Evolutionary conservation across 2,113 vertebrate species (phyloP).

Genomic region (Pampusana beccarii): DNA sequence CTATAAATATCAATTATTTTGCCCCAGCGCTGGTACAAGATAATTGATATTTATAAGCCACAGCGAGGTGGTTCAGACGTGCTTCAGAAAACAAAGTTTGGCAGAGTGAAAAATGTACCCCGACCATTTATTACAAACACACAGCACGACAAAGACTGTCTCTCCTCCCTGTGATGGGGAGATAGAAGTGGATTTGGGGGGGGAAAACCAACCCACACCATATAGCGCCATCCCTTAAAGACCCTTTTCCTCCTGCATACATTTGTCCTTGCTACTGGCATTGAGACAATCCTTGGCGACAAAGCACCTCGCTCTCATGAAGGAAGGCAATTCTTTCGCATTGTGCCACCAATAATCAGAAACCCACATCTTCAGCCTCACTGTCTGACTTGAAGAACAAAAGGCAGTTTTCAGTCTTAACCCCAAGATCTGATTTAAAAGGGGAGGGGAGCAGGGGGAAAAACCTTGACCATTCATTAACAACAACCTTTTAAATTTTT

Average conservation of each 20-base stretch:
- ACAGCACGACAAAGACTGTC: not conserved
- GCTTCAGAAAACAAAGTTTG: not conserved
- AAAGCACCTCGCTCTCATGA: conserved; percentile 48
- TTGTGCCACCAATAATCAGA: conserved; percentile 68
- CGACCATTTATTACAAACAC: not conserved
- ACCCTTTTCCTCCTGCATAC: conserved; percentile 41
- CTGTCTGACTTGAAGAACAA: conserved; percentile 65
- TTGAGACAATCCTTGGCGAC: conserved; percentile 31
- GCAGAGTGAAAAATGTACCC: not conserved
- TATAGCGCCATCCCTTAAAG: conserved; percentile 19
- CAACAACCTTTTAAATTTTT: not conserved
- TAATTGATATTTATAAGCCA: not conserved
- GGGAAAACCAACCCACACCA: not conserved
- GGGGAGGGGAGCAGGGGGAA: not conserved
- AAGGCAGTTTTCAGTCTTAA: conserved; percentile 73
- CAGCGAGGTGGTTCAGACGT: not conserved
- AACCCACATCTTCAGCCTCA: conserved; percentile 65
- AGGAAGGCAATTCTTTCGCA: conserved; percentile 56
- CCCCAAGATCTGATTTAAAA: conserved; percentile 70
- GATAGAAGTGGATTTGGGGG: not conserved
- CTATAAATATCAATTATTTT: not conserved
- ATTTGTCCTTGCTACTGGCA: conserved; percentile 42
- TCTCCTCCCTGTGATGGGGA: not conserved
- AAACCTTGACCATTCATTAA: conserved; percentile 71
- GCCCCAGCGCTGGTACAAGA: not conserved